Evolutionary conservation across 23 tunicate genomes (phyloP).

Genomic region (Corella eumyota): DNA sequence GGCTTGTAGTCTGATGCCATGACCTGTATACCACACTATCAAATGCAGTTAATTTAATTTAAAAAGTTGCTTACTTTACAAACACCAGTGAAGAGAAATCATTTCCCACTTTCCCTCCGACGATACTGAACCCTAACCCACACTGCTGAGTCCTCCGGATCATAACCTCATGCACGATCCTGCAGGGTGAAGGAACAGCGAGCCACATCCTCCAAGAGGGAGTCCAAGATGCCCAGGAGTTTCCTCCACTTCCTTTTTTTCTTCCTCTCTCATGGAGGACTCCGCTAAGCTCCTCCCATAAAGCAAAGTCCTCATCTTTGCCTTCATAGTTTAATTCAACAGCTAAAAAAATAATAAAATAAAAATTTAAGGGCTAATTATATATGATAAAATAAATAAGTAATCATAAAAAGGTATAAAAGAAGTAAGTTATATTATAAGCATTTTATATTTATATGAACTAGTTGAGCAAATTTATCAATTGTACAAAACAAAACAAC

Average conservation of each 20-base stretch:
- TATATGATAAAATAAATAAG: no score
- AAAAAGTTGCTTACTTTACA: conserved; percentile 47
- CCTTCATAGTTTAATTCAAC: conserved; percentile 43
- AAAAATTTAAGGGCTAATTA: no score
- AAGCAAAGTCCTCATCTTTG: conserved; percentile 57
- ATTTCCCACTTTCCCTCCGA: conserved; percentile 28
- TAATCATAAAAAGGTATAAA: no score
- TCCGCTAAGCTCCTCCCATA: conserved; percentile 82
- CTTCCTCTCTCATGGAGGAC: conserved; percentile 50
- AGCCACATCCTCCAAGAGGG: conserved; percentile 98
- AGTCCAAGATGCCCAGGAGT: conserved; percentile 46
- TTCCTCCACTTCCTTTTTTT: conserved; percentile 3
- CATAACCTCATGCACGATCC: conserved; percentile 20
- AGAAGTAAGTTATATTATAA: no score
- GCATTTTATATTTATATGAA: no score
- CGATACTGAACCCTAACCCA: conserved; percentile 62
- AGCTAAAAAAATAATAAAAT: conserved; percentile 33
- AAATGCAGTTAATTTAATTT: no score
- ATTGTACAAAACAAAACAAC: no score
- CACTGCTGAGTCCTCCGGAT: conserved; percentile 11
- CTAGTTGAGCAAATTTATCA: no score
- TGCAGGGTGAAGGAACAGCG: conserved; percentile 46
- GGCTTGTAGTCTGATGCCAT: no score
- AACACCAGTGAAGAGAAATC: conserved; percentile 6
- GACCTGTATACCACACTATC: no score